phyloP scores from a whole-genome alignment of 1,140 invertebrate species.

The Pantala flavescens region DNA sequence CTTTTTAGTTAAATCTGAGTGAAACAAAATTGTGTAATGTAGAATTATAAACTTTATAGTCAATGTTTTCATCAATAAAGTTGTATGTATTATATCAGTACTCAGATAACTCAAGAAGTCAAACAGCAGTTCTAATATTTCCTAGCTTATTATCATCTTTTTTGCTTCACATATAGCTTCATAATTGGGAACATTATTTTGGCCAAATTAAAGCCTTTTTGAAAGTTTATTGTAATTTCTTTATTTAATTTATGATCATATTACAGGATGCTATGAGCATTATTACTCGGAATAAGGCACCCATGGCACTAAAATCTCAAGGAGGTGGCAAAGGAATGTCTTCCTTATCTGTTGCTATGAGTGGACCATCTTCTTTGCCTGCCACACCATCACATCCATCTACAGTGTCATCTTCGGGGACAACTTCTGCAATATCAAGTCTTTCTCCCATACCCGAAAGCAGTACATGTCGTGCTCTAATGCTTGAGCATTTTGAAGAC shows the following conservation, averaged over 20 bases:
- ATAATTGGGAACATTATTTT: too few species aligned
- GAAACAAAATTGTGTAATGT: too few species aligned
- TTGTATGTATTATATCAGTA: too few species aligned
- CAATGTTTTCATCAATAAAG: too few species aligned
- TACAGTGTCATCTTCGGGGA: conserved; percentile 27
- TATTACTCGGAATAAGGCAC: conserved; percentile 34
- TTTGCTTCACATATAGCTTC: too few species aligned
- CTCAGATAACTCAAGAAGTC: too few species aligned
- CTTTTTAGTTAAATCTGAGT: too few species aligned
- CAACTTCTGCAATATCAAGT: conserved; percentile 29
- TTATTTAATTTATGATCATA: background rate
- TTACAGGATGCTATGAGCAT: conserved; percentile 31
- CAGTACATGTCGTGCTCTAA: conserved; percentile 69
- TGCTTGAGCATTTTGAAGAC: conserved; percentile 72
- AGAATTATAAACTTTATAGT: too few species aligned
- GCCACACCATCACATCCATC: background rate
- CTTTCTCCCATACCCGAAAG: conserved; percentile 62
- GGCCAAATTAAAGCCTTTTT: too few species aligned
- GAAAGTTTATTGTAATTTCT: too few species aligned
- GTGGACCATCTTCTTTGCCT: conserved; percentile 9
- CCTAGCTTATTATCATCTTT: too few species aligned
- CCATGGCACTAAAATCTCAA: conserved; percentile 25
- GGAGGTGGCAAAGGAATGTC: conserved; percentile 4
- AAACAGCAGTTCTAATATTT: too few species aligned
- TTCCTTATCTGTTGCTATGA: conserved; percentile 15